Percentiles rank a stretch among this genome's conserved stretches.
Evolutionary conservation across 2,113 vertebrate species (phyloP).

Genomic region (Poeciliopsis retropinna): DNA sequence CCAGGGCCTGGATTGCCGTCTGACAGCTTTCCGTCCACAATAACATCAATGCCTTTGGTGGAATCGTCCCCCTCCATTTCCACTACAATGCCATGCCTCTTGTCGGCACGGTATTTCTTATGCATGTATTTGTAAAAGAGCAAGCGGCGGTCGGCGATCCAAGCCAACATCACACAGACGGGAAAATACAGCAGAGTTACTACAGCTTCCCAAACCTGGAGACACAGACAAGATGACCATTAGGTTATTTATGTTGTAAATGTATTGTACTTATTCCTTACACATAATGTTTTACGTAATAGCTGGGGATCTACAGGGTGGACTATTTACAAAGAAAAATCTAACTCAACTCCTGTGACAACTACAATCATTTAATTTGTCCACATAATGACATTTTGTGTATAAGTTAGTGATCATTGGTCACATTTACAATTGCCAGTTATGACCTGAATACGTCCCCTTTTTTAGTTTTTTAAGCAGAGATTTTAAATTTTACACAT

Average conservation of each 20-base stretch:
- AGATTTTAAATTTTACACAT: too few relatives aligned
- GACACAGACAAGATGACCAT: slow-evolving; percentile 1
- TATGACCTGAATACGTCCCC: too few relatives aligned
- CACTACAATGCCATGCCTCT: slow-evolving; percentile 91
- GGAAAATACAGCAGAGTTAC: slow-evolving; percentile 93
- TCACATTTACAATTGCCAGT: neutral
- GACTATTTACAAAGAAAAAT: too few relatives aligned
- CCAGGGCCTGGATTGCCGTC: slow-evolving; percentile 41
- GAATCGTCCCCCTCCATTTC: slow-evolving; percentile 87
- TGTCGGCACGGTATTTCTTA: slow-evolving; percentile 91
- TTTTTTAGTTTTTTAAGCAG: too few relatives aligned
- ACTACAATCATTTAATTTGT: too few relatives aligned
- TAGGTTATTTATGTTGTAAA: neutral
- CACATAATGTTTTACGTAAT: too few relatives aligned
- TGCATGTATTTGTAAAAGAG: slow-evolving; percentile 95
- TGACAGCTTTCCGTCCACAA: slow-evolving; percentile 83
- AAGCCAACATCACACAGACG: slow-evolving; percentile 90
- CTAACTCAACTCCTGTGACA: too few relatives aligned
- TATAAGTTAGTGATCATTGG: neutral
- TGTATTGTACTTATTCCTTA: neutral
- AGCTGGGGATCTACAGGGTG: too few relatives aligned
- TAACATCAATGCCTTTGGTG: slow-evolving; percentile 84
- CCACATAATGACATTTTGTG: neutral
- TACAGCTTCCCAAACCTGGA: slow-evolving; percentile 90
- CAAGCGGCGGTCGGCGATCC: slow-evolving; percentile 92